Evolutionary conservation across 2,888 invertebrate genomes (phyloP).

Genomic region (Lasioglossum vierecki): DNA sequence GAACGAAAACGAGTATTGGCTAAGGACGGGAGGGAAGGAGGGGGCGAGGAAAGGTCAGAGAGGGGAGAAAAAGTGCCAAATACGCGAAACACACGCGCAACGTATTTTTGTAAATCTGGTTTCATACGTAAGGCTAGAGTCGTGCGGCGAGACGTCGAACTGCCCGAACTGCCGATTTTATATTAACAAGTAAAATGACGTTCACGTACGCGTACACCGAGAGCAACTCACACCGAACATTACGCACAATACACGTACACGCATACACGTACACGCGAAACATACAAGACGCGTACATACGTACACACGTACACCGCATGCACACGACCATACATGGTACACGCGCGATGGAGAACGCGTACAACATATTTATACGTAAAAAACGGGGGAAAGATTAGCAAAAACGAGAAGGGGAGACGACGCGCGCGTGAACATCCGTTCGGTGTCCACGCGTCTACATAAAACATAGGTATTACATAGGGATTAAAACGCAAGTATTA

Average conservation of each 20-base stretch:
- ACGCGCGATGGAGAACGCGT: conserved; percentile 23
- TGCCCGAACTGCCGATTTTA: conserved; percentile 83
- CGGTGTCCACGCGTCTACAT: conserved; percentile 31
- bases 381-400: conserved; percentile 15
- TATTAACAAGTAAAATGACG: conserved; percentile 72
- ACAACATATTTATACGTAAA: conserved; percentile 53
- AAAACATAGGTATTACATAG: conserved; percentile 28
- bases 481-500: conserved; percentile 37
- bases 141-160: conserved; percentile 79
- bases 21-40: conserved; percentile 16
- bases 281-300: not conserved
- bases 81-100: conserved; percentile 81
- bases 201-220: conserved; percentile 64
- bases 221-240: not conserved
- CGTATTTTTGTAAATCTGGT: conserved; percentile 84
- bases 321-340: not conserved
- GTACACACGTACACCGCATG: no score
- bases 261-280: no score
- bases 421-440: conserved; percentile 23
- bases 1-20: not conserved
- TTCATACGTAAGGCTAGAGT: conserved; percentile 83
- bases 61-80: conserved; percentile 80
- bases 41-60: conserved; percentile 39
- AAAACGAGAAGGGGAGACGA: not conserved
- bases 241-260: not conserved